These are phyloP conservation scores for Dyspetes luteomarginatus DNA, from an alignment of 2,888 invertebrate genomes.

Conservation along the genomic window DNA sequence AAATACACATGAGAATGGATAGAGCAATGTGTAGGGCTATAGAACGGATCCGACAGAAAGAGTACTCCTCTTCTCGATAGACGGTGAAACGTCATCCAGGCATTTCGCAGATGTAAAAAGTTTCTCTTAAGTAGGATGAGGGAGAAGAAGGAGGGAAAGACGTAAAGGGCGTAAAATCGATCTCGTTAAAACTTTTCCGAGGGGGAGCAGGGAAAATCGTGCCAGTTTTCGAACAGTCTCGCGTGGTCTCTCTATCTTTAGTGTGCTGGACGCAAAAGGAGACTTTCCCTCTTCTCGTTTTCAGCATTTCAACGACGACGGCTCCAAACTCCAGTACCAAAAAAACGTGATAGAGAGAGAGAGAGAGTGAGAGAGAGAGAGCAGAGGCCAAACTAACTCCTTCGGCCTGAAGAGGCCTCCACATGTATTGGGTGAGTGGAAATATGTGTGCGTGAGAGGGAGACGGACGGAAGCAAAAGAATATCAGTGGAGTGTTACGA, in stretches of 20 bases:
- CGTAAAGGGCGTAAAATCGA: slow-evolving; percentile 72
- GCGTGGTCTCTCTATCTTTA: slow-evolving; percentile 39
- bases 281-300: slow-evolving; percentile 37
- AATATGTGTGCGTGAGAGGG: not conserved
- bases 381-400: slow-evolving; percentile 41
- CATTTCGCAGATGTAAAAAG: slow-evolving; percentile 69
- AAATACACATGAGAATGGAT: slow-evolving; percentile 22
- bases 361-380: slow-evolving; percentile 14
- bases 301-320: slow-evolving; percentile 31
- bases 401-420: slow-evolving; percentile 17
- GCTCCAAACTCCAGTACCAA: slow-evolving; percentile 4
- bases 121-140: slow-evolving; percentile 51
- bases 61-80: slow-evolving; percentile 66
- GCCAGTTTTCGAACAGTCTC: slow-evolving; percentile 73
- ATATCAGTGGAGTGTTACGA: not conserved
- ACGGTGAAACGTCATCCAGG: slow-evolving; percentile 71
- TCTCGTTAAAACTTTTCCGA: slow-evolving; percentile 76
- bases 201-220: slow-evolving; percentile 61
- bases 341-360: too few relatives aligned
- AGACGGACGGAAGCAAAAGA: not conserved
- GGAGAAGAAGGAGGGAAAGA: not conserved
- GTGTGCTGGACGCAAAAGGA: slow-evolving; percentile 39
- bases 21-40: slow-evolving; percentile 22
- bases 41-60: slow-evolving; percentile 42
- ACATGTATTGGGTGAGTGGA: slow-evolving; percentile 41